These are phyloP conservation scores for Platichthys stellatus DNA, from an alignment of 2,113 vertebrate genomes.

Conservation along the genomic window DNA sequence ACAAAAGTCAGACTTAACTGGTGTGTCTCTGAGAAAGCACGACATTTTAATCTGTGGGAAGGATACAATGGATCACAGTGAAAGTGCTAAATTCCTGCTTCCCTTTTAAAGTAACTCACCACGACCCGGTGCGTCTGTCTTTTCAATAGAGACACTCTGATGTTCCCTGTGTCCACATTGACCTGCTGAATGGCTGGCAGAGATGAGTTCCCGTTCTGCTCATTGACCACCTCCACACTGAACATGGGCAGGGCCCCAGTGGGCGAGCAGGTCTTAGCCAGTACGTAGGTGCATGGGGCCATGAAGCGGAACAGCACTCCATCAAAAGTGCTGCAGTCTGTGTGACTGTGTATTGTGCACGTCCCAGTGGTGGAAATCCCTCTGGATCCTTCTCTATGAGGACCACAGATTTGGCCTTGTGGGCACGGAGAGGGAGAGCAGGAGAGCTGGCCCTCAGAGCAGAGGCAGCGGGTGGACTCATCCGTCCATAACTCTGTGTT, in stretches of 20 bases:
- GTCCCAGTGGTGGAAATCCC: conserved; percentile 58
- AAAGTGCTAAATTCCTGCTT: not conserved
- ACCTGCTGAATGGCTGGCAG: conserved; percentile 79
- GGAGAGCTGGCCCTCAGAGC: conserved; percentile 77
- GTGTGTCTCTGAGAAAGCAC: not conserved
- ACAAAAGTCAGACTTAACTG: not conserved
- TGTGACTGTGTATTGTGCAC: conserved; percentile 81
- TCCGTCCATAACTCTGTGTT: conserved; percentile 82
- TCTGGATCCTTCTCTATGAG: conserved; percentile 44
- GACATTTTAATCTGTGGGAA: not conserved
- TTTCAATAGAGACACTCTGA: conserved; percentile 78
- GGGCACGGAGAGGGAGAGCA: conserved; percentile 78
- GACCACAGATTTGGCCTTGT: conserved; percentile 73
- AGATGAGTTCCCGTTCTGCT: conserved; percentile 68
- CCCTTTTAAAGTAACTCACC: conserved; percentile 74
- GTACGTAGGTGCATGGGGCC: conserved; percentile 83
- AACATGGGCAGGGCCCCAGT: conserved; percentile 78
- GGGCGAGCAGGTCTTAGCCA: conserved; percentile 82
- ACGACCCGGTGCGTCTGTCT: conserved; percentile 76
- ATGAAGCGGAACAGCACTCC: conserved; percentile 81
- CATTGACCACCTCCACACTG: conserved; percentile 82
- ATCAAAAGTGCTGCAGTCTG: conserved; percentile 86
- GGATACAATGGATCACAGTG: not conserved
- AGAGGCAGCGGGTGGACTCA: conserved; percentile 80
- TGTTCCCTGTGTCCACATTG: conserved; percentile 64